Conservation (phyloP, 2,888 invertebrate genomes). For the Pheosia gnoma region DNA sequence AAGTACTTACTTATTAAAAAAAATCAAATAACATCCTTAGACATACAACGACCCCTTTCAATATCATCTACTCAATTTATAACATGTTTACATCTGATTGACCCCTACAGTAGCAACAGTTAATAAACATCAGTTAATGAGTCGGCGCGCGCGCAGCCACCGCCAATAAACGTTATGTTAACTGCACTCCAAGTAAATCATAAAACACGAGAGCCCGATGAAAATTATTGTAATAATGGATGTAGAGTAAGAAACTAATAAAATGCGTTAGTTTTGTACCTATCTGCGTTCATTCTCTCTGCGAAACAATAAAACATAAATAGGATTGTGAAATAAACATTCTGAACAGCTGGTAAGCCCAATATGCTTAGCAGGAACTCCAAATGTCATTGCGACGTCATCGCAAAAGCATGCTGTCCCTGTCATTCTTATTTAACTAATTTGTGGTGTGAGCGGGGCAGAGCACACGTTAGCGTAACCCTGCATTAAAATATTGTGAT, state of each 20-base stretch:
- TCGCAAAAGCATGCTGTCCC: no score
- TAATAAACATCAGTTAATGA: constrained; percentile 37
- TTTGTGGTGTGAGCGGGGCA: no score
- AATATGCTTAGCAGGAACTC: no score
- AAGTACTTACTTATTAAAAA: background rate
- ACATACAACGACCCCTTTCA: background rate
- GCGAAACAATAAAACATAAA: background rate
- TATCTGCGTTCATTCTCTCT: background rate
- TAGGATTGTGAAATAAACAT: no score
- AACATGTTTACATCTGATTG: constrained; percentile 11
- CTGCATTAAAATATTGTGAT: no score
- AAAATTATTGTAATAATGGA: constrained; percentile 47
- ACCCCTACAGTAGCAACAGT: constrained; percentile 33
- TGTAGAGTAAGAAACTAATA: constrained; percentile 39
- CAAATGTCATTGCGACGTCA: no score
- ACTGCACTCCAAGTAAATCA: constrained; percentile 65
- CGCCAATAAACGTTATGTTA: constrained; percentile 50
- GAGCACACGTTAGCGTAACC: no score
- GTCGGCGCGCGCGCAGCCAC: constrained; percentile 14
- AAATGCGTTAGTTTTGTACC: background rate
- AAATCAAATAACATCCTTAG: constrained; percentile 1
- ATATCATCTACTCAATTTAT: background rate
- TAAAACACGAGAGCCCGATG: constrained; percentile 53
- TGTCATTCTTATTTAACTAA: no score
- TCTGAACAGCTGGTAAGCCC: no score